Evolutionary conservation across 2,888 invertebrate species (phyloP).

Genomic region (Notocelia uddmanniana): DNA sequence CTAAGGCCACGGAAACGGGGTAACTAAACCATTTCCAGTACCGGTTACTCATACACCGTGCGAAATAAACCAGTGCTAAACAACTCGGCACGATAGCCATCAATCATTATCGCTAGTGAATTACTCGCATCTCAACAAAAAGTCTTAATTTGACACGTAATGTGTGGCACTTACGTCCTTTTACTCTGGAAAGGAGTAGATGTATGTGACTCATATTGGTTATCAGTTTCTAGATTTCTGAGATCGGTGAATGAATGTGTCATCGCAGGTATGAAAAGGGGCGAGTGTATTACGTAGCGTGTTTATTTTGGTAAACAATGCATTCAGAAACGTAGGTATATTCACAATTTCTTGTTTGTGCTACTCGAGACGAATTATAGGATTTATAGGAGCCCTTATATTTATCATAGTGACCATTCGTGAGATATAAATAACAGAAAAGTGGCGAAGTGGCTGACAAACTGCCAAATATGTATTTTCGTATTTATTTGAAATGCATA

Average conservation of each 20-base stretch:
- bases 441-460: too few species aligned
- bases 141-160: background rate
- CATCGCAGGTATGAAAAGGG: conserved; percentile 14
- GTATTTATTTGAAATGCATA: too few species aligned
- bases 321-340: background rate
- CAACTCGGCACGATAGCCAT: conserved; percentile 28
- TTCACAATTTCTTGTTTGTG: too few species aligned
- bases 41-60: conserved; percentile 18
- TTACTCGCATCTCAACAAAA: background rate
- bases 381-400: too few species aligned
- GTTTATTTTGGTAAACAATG: conserved; percentile 7
- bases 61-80: conserved; percentile 38
- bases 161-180: background rate
- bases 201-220: conserved; percentile 17
- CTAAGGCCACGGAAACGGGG: conserved; percentile 19
- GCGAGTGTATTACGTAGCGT: background rate
- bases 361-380: too few species aligned
- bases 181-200: background rate
- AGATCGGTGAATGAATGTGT: conserved; percentile 34
- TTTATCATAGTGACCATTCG: too few species aligned
- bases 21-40: conserved; percentile 7
- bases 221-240: conserved; percentile 22
- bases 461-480: too few species aligned
- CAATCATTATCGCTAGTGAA: conserved; percentile 23
- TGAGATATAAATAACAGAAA: too few species aligned